Evolutionary conservation across 2,797 vertebrate species (phyloP), one percentile per base, ranked within the genome.

Genomic region (Lindbergichthys nudifrons): DNA sequence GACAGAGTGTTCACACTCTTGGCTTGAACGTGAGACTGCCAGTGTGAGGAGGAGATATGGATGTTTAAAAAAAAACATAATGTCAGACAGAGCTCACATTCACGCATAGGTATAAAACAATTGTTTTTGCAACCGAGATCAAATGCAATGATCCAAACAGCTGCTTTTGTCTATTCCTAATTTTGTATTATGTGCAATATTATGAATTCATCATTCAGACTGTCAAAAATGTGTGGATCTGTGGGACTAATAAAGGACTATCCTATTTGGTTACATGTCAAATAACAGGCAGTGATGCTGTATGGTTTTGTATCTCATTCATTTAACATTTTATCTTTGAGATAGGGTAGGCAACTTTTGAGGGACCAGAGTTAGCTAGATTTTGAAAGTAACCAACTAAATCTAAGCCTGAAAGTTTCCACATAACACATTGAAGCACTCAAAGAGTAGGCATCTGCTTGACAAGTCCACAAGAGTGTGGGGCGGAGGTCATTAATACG

Each of bases 21-120:
- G 77, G 66, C 64, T 63, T 41, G 42, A 26, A 41, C 32, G 61
- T 54, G 21, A 56, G 54, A 23, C 52, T 76, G 71, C 30, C 21
- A 70, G 50, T 73, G 78, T 79, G 30, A 56, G 23, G 21, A 77
- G 46, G 45, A 75, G 65, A 79, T 78, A 68, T 23, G 57, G 46
- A 41, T 52, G 26, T 72, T 70, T 64, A 46, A 79, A 16, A 48
- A 80, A 57, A 47, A 11, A 41, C 60, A 19, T 60, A 7, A 59
- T 59, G 36, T 77, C 26, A 66, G 45, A 72, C 21, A 69, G 43
- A 80, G 12, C 2, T 13, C 48, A 14, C 15, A 42, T 10, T 26
- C 5, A 51, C 43, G 69, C 3, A 58, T 15, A 7, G 36, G 41
- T 53, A 6, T 59, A 23, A 58, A 32, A 43, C 15, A 63, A 3